Conservation (phyloP, 1,140 invertebrate genomes). For the Choristoneura fumiferana region DNA sequence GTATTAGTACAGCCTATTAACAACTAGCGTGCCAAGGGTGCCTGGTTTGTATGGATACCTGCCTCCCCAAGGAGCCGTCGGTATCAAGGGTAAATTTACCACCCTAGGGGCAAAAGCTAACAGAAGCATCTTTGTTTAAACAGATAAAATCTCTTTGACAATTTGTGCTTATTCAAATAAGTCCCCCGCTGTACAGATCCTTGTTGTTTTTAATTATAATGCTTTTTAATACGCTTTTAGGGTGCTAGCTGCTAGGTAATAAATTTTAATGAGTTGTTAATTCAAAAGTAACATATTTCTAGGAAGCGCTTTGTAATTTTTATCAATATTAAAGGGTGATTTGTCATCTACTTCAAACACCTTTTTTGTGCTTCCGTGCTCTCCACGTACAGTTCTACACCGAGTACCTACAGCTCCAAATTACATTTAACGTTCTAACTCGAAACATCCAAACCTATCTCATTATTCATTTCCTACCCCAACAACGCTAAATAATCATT, state of each 20-base stretch:
- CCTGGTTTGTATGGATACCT: not conserved
- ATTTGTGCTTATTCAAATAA: conserved; percentile 76
- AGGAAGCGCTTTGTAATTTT: too few species aligned
- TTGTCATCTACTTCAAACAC: too few species aligned
- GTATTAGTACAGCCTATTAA: conserved; percentile 72
- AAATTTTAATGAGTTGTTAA: too few species aligned
- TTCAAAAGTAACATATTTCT: too few species aligned
- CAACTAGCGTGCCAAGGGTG: conserved; percentile 29
- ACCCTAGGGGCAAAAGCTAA: conserved; percentile 59
- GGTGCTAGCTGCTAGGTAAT: too few species aligned
- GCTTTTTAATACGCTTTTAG: conserved; percentile 24
- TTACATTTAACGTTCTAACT: too few species aligned
- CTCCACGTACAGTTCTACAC: too few species aligned
- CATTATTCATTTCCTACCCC: conserved; percentile 8
- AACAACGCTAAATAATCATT: conserved; percentile 21
- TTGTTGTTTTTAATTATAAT: conserved; percentile 61
- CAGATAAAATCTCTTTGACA: conserved; percentile 77
- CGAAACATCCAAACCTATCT: not conserved
- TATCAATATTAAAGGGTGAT: too few species aligned
- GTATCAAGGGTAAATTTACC: not conserved
- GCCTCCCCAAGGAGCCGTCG: conserved; percentile 5
- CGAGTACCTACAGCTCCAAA: too few species aligned
- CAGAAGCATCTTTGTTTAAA: conserved; percentile 72
- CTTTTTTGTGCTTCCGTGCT: too few species aligned
- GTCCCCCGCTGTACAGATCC: conserved; percentile 60